These are phyloP conservation scores for Gadopsis marmoratus DNA, from an alignment of 2,797 vertebrate species.

Conservation along the genomic window DNA sequence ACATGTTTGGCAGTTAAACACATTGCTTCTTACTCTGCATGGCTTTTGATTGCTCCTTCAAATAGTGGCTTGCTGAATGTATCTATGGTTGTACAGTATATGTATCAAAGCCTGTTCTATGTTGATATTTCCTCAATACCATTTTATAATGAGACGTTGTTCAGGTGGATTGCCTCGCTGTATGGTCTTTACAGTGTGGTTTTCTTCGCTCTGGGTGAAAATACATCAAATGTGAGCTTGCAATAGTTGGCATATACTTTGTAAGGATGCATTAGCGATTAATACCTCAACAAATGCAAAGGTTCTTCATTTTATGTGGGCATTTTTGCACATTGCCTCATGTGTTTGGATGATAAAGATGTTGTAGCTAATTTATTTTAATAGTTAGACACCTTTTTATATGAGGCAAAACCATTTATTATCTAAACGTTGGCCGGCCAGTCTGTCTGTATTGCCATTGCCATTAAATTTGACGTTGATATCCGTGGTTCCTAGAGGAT, in stretches of 20 bases:
- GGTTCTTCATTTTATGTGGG: not conserved
- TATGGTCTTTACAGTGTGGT: slow-evolving; percentile 1
- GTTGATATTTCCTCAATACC: slow-evolving; percentile 30
- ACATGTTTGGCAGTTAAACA: slow-evolving; percentile 40
- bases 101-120: slow-evolving; percentile 46
- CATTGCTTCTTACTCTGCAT: slow-evolving; percentile 72
- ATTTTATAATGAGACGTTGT: not conserved
- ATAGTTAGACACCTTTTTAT: not conserved
- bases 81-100: slow-evolving; percentile 51
- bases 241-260: not conserved
- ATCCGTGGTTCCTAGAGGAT: not conserved
- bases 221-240: not conserved
- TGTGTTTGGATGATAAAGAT: not conserved
- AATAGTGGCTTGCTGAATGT: slow-evolving; percentile 69
- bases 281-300: slow-evolving; percentile 15
- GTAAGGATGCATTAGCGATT: not conserved
- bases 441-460: no score
- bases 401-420: not conserved
- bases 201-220: slow-evolving; percentile 15
- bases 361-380: not conserved
- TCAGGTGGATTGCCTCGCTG: slow-evolving; percentile 6
- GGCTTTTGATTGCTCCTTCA: slow-evolving; percentile 73
- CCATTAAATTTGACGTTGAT: not conserved
- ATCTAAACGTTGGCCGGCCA: not conserved
- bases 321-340: slow-evolving; percentile 13